These are phyloP conservation scores for cat (Felis catus) DNA, from an alignment of 2,113 vertebrate genomes.

Conservation along the genomic window F.catus_Fca126_mat1.0 CM031414.1:47585501-47586000, in stretches of 20 bases:
- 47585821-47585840: conserved; percentile 65
- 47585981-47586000: neutral
- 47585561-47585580: neutral
- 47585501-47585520: neutral
- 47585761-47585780: neutral
- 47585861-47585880: neutral
- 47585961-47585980: neutral
- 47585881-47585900: neutral
- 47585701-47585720: fast-evolving
- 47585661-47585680: neutral
- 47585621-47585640: neutral
- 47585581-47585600: conserved; percentile 16
- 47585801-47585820: conserved; percentile 62
- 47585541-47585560: neutral
- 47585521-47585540: neutral
- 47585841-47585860: neutral
- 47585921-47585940: neutral
- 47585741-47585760: neutral
- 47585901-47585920: conserved; percentile 7
- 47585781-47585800: neutral
- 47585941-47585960: neutral
- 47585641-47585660: neutral
- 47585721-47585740: neutral
- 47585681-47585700: neutral
- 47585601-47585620: neutral